A percentile compares a stretch with the other conserved stretches of the same genome.
Evolutionary conservation across 2,797 vertebrate species (phyloP).

Genomic region (Chrysocyon brachyurus): DNA sequence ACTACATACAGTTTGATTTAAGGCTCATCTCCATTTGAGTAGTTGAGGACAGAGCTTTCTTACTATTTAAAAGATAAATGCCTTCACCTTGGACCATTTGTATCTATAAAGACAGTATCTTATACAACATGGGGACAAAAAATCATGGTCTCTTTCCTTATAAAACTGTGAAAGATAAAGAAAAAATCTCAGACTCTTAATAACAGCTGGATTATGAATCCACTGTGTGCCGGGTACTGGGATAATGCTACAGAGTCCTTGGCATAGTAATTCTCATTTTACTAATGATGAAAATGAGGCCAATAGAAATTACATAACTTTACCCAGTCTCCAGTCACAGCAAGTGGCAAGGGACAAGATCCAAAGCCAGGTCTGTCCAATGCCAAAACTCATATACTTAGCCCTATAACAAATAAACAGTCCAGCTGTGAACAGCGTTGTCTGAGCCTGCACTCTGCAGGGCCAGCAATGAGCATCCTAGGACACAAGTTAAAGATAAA

Average conservation of each 20-base stretch:
- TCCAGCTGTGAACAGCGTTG: no score
- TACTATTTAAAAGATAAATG: not conserved
- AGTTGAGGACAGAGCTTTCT: not conserved
- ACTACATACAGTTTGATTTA: not conserved
- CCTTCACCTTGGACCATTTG: not conserved
- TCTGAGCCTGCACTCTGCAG: not conserved
- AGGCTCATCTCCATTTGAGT: not conserved
- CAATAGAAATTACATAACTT: not conserved
- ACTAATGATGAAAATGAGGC: not conserved
- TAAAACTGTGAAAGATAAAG: not conserved
- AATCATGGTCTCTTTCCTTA: not conserved
- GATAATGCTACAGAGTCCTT: not conserved
- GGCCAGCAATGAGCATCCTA: not conserved
- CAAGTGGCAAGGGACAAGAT: not conserved
- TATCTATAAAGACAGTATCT: not conserved
- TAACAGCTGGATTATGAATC: conserved; percentile 8
- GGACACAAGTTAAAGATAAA: not conserved
- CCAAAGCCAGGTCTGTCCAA: not conserved
- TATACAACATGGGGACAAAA: not conserved
- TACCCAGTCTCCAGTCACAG: not conserved
- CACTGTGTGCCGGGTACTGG: not conserved
- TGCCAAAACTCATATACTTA: not conserved
- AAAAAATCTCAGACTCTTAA: not conserved
- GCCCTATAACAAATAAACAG: not conserved
- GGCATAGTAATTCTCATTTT: not conserved